These are phyloP conservation scores for Cyrtodaria siliqua DNA, from an alignment of 2,888 invertebrate genomes.

Conservation along the genomic window DNA sequence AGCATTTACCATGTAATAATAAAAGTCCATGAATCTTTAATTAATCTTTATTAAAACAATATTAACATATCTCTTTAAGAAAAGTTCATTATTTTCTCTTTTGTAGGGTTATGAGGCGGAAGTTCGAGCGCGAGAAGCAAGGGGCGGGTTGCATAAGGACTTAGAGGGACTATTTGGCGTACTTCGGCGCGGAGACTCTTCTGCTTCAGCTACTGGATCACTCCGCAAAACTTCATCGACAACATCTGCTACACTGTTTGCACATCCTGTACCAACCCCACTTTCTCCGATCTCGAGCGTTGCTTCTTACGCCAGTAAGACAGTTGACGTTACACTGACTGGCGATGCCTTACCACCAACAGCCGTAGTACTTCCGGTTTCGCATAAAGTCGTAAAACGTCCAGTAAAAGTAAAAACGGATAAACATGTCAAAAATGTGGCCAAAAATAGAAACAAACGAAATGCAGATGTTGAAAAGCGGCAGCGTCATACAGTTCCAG, in stretches of 20 bases:
- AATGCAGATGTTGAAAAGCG: slow-evolving; percentile 4
- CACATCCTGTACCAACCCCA: background rate
- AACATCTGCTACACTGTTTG: background rate
- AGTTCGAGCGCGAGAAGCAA: slow-evolving; percentile 62
- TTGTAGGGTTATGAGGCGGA: slow-evolving; percentile 73
- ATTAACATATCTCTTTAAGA: background rate
- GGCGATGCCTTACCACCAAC: background rate
- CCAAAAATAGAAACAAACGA: background rate
- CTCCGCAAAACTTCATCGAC: background rate
- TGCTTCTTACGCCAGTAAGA: background rate
- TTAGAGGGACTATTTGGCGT: slow-evolving; percentile 76
- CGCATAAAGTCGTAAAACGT: background rate
- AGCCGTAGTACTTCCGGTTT: slow-evolving; percentile 16
- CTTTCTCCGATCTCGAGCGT: background rate
- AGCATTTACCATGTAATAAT: too few species aligned
- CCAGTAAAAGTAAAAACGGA: too few species aligned
- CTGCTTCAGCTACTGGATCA: slow-evolving; percentile 33
- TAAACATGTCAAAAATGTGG: background rate
- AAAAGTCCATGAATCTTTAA: too few species aligned
- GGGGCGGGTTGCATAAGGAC: slow-evolving; percentile 55
- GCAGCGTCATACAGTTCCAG: slow-evolving; percentile 67
- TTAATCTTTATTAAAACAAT: too few species aligned
- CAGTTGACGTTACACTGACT: background rate
- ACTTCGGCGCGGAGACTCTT: slow-evolving; percentile 61
- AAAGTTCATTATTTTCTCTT: background rate